Evolutionary conservation across 1,140 invertebrate genomes (phyloP), one percentile per base, ranked within the genome.

Genomic region (Pseudomyrmex concolor): DNA sequence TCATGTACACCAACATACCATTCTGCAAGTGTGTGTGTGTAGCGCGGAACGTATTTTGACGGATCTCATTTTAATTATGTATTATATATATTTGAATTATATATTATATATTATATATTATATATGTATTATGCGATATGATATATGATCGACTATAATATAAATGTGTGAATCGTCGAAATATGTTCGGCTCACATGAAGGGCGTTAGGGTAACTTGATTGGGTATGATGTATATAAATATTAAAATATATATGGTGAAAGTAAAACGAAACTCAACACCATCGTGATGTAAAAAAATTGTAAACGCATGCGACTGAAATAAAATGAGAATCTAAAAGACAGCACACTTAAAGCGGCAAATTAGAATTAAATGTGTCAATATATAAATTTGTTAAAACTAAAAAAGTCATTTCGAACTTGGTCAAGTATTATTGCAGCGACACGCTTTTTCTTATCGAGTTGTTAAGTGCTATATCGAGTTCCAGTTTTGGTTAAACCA

Each of bases 1-100:
- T 94, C 89, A 93, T 94, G 94, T 94, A 94, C 94, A 94, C 94
- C 94, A 94, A 94, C 94, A 94, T 94, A 94, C 94, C 94, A 94
- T 94, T 94, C 92, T 94, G 93, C 92, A 94, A 93, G 92, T 94
- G 93, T 94, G 87, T 91, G 88, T 90, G 80, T 91, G 89, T 89
- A 83, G 72, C 84, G 86, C 88, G 71, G 84, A 93, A 92, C 91
- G 91, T 90, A 92, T 92, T 93, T 94, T 90, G 91, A 92, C 80
- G 77, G 83, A 64, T 76, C 22, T 85, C 25, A 63, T 64, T 10
- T 22, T n/a, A 51, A 8, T 34, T 25, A 67, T 63, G n/a, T 2
- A 67, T 17, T n/a, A 59, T 78, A 34, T 34, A 34, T 34, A 34
- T 34, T 34, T 7, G 5, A 34, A 34, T 34, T 34, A 34, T 34